phyloP scores from a whole-genome alignment of 2,113 vertebrate species.

The Cochlearius cochlearius region DNA sequence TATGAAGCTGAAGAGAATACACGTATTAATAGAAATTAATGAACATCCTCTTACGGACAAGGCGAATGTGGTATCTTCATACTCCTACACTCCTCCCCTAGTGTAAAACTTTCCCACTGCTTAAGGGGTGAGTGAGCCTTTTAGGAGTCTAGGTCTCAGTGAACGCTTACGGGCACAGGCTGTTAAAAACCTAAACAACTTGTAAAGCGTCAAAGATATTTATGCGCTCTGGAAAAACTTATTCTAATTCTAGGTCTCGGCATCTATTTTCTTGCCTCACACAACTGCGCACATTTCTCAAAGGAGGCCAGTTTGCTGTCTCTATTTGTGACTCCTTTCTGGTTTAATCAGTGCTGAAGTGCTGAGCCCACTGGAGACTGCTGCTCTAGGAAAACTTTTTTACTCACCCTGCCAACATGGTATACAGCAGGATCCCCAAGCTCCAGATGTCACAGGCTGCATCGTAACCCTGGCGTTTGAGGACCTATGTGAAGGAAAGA shows the following conservation, averaged over 20 bases:
- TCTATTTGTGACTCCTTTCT: background rate
- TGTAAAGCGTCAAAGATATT: background rate
- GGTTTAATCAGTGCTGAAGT: background rate
- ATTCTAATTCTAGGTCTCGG: background rate
- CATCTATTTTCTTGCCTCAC: background rate
- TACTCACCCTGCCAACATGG: conserved; percentile 91
- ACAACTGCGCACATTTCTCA: background rate
- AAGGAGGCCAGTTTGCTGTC: background rate
- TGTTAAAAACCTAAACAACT: background rate
- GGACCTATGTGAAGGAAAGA: conserved; percentile 72
- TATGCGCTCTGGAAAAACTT: background rate
- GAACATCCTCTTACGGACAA: background rate
- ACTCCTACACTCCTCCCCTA: background rate
- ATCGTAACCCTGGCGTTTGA: conserved; percentile 93
- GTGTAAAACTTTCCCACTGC: background rate
- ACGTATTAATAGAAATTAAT: background rate
- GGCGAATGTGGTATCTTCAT: background rate
- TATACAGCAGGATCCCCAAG: conserved; percentile 91
- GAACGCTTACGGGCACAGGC: background rate
- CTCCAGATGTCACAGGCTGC: conserved; percentile 97
- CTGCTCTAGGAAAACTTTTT: background rate
- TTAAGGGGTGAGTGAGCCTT: background rate
- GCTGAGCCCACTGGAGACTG: background rate
- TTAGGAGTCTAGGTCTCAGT: background rate
- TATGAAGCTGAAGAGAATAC: background rate